Evolutionary conservation across 2,113 vertebrate genomes (phyloP).

Genomic region (Elachura formosa): DNA sequence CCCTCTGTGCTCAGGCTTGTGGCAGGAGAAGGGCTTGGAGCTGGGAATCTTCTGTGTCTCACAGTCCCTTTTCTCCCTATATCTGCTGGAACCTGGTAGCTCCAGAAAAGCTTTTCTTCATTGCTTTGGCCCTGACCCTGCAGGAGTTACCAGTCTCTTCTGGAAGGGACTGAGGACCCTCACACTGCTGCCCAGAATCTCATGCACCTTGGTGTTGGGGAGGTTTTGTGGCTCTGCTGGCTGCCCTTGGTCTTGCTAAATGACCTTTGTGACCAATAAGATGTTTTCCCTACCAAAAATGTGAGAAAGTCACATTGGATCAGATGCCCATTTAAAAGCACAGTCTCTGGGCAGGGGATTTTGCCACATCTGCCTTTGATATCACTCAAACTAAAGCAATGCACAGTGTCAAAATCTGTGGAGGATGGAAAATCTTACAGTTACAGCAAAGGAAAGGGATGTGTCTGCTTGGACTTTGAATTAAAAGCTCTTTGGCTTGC

Average conservation of each 20-base stretch:
- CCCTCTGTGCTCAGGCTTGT: neutral
- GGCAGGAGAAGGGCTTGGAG: neutral
- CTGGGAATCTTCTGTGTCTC: neutral
- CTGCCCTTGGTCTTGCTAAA: neutral
- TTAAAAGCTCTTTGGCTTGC: neutral
- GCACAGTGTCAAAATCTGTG: neutral
- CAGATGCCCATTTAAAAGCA: neutral
- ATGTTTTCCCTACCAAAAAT: neutral
- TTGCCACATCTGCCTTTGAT: neutral
- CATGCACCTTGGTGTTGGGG: rapidly evolving
- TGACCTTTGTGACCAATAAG: neutral
- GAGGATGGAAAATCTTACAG: neutral
- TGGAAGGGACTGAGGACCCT: neutral
- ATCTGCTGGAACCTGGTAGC: neutral
- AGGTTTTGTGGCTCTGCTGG: neutral
- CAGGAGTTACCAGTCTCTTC: neutral
- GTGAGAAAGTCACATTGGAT: neutral
- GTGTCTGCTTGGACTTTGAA: neutral
- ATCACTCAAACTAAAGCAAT: neutral
- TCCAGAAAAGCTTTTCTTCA: rapidly evolving
- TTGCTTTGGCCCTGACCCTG: neutral
- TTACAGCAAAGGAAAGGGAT: neutral
- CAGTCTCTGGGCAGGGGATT: neutral
- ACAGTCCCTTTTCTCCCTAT: neutral
- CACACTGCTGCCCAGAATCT: neutral